Evolutionary conservation across 2,113 vertebrate genomes (phyloP).

Genomic region (Actenoides lindsayi): DNA sequence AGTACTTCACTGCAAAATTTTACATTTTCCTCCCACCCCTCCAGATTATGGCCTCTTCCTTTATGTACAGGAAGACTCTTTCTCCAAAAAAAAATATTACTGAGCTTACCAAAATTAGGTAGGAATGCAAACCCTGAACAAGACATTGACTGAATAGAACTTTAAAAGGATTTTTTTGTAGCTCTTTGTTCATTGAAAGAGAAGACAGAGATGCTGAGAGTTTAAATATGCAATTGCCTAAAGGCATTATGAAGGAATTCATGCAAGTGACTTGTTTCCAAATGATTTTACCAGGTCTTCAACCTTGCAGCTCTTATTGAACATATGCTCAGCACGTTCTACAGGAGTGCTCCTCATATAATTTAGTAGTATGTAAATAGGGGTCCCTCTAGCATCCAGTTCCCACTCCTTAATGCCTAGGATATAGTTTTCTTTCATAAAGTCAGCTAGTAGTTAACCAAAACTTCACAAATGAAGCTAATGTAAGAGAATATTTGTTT

Average conservation of each 20-base stretch:
- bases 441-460: not conserved
- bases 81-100: not conserved
- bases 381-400: not conserved
- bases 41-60: not conserved
- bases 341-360: not conserved
- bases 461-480: not conserved
- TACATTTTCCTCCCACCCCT: not conserved
- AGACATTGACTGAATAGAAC: not conserved
- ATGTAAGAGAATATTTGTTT: not conserved
- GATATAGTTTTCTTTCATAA: not conserved
- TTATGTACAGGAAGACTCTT: not conserved
- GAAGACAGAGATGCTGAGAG: not conserved
- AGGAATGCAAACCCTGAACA: not conserved
- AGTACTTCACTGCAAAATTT: not conserved
- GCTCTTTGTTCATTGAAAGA: not conserved
- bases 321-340: not conserved
- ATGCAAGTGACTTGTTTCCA: constrained; percentile 33
- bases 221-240: constrained; percentile 25
- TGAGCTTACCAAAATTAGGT: not conserved
- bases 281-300: constrained; percentile 36
- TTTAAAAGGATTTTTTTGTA: not conserved
- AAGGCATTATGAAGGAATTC: constrained; percentile 18
- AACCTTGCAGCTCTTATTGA: not conserved
- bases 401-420: not conserved
- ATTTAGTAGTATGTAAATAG: not conserved